Evolutionary conservation across 2,797 vertebrate species (phyloP).

Genomic region (Pteronotus mesoamericanus): DNA sequence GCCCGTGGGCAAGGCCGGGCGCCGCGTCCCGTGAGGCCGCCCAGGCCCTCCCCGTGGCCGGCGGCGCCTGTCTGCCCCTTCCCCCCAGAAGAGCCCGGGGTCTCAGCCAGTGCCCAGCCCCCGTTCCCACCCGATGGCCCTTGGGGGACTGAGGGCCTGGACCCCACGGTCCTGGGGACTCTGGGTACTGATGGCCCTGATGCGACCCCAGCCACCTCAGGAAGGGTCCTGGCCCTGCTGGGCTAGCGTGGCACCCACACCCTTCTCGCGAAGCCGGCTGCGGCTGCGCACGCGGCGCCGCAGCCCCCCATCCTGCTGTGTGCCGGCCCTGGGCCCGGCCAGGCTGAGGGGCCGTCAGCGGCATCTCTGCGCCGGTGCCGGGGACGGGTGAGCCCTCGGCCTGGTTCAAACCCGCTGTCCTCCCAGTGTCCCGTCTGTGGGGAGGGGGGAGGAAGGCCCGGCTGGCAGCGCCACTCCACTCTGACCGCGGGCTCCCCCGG

Average conservation of each 20-base stretch:
- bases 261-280: rapidly evolving
- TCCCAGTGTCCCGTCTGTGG: rapidly evolving
- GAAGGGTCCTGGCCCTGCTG: background rate
- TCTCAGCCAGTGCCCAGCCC: background rate
- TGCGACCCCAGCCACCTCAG: background rate
- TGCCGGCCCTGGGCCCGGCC: background rate
- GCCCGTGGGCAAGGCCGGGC: background rate
- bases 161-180: no score
- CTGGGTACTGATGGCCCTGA: background rate
- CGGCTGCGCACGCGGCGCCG: rapidly evolving
- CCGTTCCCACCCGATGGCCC: background rate
- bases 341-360: background rate
- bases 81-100: background rate
- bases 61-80: rapidly evolving
- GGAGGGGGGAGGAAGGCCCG: no score
- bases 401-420: background rate
- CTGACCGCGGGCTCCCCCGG: background rate
- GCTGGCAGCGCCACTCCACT: background rate
- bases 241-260: rapidly evolving
- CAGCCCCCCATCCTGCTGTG: background rate
- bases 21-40: background rate
- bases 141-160: no score
- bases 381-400: background rate
- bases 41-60: background rate
- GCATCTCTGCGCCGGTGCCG: rapidly evolving